Base-by-base conservation (phyloP, 1,140 invertebrate genomes). In the Bombus ignitus region DNA sequence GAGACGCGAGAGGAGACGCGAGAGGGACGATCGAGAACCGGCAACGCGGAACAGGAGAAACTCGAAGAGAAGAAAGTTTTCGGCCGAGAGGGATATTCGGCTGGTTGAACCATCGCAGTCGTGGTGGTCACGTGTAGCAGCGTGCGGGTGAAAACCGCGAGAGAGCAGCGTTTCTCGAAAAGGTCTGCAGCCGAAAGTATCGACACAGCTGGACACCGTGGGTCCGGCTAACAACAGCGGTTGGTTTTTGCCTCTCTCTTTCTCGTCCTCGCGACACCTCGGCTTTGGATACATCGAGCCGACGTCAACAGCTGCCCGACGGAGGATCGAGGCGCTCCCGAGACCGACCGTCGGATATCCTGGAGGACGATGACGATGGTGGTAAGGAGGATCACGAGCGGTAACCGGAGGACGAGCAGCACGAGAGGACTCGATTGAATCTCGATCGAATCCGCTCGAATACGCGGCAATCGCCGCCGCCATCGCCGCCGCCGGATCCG, bases 351-450 rank as follows among this genome's bases (percentile, higher is more conserved):
- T 18, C 35, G 62, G 78, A 44, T 85, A 81, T 81, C 78, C 78
- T 66, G 78, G 71, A 81, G 59, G 44, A 85, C 32, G 84, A 85
- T 85, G 84, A 81, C 57, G 84, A 85, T 13, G 84, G 42, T 66
- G 84, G 57, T 44, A 81, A 81, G 70, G 47, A 75, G 32, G 71
- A 81, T 81, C 44, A n/a, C 71, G 71, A 68, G 28, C 68, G 84
- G 79, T 81, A 81, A 85, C 35, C 70, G 71, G 79, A 85, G 84
- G 81, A 77, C 75, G 82, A 79, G 32, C 35, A 87, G 75, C 72
- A 88, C 88, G 47, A 87, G 88, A 18, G 89, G 89, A 9, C 89
- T 90, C 86, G 89, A 90, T 78, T 90, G 78, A 90, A 71, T 57
- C 13, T n/a, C 37, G 42, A 25, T 37, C 73, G 47, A 59, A 37